Evolutionary conservation across 2,888 invertebrate genomes (phyloP).

Genomic region (Lypha dubia): DNA sequence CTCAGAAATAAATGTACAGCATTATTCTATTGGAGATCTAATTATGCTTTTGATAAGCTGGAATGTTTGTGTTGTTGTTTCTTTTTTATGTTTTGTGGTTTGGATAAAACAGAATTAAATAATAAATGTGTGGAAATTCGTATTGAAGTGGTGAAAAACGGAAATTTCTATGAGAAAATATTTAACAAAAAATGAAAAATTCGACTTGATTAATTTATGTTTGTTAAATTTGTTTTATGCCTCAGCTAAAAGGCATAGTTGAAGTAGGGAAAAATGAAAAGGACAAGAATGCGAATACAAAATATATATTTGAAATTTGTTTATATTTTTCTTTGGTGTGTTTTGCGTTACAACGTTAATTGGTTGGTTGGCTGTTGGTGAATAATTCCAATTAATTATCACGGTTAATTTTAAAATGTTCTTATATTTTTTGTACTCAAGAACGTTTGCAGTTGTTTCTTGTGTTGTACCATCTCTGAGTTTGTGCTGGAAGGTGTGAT

Average conservation of each 20-base stretch:
- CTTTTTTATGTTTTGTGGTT: too few species aligned
- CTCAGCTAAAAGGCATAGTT: background rate
- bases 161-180: slow-evolving; percentile 26
- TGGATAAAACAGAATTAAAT: slow-evolving; percentile 13
- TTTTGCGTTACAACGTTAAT: background rate
- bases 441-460: background rate
- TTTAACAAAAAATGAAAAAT: background rate
- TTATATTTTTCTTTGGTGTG: slow-evolving; percentile 17
- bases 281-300: slow-evolving; percentile 20
- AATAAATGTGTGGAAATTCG: slow-evolving; percentile 20
- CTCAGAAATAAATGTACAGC: slow-evolving; percentile 39
- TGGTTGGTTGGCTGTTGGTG: slow-evolving; percentile 8
- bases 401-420: slow-evolving; percentile 32
- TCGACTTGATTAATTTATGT: slow-evolving; percentile 61
- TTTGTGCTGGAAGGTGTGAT: slow-evolving; percentile 36
- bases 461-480: background rate
- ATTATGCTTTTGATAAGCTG: slow-evolving; percentile 46
- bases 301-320: slow-evolving; percentile 47
- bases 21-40: slow-evolving; percentile 56
- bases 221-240: slow-evolving; percentile 36
- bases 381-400: slow-evolving; percentile 57
- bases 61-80: slow-evolving; percentile 21
- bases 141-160: background rate
- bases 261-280: background rate
- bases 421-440: background rate